Evolutionary conservation across 2,797 vertebrate genomes (phyloP).

Genomic region (Natrix natrix): DNA sequence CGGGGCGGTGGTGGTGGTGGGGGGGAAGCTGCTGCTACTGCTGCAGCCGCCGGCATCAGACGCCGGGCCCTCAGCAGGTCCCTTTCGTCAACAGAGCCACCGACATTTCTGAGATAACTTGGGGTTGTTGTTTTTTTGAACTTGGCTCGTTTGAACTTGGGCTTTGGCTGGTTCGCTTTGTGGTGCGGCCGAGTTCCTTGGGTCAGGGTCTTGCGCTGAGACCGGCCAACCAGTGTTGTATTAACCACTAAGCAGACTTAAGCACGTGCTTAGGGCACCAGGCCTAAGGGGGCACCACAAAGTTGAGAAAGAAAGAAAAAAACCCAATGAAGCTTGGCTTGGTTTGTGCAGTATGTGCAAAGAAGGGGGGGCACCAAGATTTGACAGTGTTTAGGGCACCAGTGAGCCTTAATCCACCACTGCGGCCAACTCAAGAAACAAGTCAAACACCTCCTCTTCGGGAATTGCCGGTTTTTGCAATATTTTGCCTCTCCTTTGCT

Average conservation of each 20-base stretch:
- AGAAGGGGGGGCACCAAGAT: too few species aligned
- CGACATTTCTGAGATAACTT: neutral
- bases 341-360: too few species aligned
- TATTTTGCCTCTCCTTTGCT: neutral
- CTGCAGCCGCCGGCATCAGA: neutral
- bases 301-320: too few species aligned
- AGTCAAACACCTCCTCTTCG: neutral
- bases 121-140: neutral
- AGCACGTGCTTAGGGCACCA: too few species aligned
- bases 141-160: neutral
- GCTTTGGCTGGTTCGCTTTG: neutral
- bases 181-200: neutral
- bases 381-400: too few species aligned
- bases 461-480: neutral
- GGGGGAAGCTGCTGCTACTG: neutral
- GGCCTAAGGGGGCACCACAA: too few species aligned
- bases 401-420: too few species aligned
- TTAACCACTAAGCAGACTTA: too few species aligned
- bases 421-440: neutral
- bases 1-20: neutral
- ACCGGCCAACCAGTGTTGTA: neutral
- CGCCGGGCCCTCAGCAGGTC: neutral
- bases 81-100: neutral
- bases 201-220: neutral
- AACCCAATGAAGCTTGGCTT: too few species aligned